Percentiles rank a stretch among this genome's conserved stretches.
phyloP scores from a whole-genome alignment of 2,797 vertebrate species.

The Dendrocincla tyrannina region DNA sequence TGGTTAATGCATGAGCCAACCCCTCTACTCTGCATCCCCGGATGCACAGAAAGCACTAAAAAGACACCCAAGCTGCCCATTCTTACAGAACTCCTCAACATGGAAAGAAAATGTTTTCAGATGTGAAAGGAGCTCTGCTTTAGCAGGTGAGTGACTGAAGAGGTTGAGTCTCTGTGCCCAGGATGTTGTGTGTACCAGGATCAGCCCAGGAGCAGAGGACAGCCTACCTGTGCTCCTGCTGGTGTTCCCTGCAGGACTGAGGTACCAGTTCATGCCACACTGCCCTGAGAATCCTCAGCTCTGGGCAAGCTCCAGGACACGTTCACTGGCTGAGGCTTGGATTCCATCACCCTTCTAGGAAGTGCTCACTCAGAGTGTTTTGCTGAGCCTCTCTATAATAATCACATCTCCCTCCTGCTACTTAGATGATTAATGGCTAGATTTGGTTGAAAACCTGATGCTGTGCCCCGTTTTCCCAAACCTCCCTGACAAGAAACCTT shows the following conservation, averaged over 20 bases:
- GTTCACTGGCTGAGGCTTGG: neutral
- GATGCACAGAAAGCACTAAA: neutral
- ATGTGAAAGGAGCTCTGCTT: neutral
- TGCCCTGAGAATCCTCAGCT: neutral
- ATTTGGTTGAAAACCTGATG: conserved; percentile 23
- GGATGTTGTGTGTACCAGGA: neutral
- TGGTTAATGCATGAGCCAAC: neutral
- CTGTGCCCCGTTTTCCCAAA: neutral
- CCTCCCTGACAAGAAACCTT: conserved; percentile 3
- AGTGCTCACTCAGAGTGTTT: neutral
- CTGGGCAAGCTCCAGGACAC: neutral
- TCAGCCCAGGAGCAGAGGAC: neutral
- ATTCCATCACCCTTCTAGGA: neutral
- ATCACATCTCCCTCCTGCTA: neutral
- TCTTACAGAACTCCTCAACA: neutral
- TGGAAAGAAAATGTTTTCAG: neutral
- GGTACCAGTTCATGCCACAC: accelerated
- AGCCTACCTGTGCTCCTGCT: neutral
- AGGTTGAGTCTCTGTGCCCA: neutral
- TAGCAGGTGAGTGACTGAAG: neutral
- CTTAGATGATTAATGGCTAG: conserved; percentile 31
- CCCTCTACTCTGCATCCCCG: neutral
- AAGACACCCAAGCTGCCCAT: neutral
- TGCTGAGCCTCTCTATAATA: neutral
- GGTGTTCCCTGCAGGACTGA: neutral